These are phyloP conservation scores for Timandra comae DNA, from an alignment of 2,888 invertebrate species.

Conservation along the genomic window DNA sequence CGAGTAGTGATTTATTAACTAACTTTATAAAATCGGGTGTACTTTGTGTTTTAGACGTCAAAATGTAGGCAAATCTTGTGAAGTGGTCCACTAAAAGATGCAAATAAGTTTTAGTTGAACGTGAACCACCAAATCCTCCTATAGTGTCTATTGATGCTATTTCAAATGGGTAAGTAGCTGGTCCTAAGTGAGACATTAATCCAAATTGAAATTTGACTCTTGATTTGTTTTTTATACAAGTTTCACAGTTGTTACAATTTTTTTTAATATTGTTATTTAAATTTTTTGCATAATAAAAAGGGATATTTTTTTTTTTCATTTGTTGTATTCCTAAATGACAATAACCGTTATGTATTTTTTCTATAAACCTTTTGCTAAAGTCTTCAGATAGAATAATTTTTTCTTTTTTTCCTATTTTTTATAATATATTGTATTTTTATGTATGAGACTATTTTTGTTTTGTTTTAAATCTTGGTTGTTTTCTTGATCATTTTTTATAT, in stretches of 20 bases:
- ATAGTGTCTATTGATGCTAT: constrained; percentile 23
- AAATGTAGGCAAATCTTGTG: constrained; percentile 21
- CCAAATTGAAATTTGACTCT: constrained; percentile 22
- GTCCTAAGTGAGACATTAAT: constrained; percentile 23
- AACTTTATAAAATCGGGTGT: constrained; percentile 22
- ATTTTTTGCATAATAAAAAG: no score
- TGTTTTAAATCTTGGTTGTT: constrained; percentile 9
- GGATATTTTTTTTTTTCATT: constrained; percentile 9
- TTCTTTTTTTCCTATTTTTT: constrained; percentile 8
- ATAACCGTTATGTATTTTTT: constrained; percentile 1
- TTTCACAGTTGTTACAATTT: constrained; percentile 15
- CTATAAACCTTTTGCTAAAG: constrained; percentile 2
- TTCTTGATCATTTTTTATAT: no score
- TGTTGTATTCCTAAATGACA: constrained; percentile 6
- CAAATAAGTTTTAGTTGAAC: constrained; percentile 24
- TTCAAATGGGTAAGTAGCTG: constrained; percentile 20
- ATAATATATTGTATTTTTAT: constrained; percentile 15
- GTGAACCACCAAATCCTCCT: constrained; percentile 21
- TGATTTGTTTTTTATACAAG: constrained; percentile 23
- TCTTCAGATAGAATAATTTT: constrained; percentile 1
- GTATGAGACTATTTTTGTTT: no score
- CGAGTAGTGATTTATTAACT: constrained; percentile 6
- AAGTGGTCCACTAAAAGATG: no score
- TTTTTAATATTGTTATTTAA: no score
- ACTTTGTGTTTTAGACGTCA: constrained; percentile 23